Percentiles rank a stretch among this genome's conserved stretches.
Conservation (phyloP, 1,140 invertebrate genomes). For the Manduca sexta region DNA sequence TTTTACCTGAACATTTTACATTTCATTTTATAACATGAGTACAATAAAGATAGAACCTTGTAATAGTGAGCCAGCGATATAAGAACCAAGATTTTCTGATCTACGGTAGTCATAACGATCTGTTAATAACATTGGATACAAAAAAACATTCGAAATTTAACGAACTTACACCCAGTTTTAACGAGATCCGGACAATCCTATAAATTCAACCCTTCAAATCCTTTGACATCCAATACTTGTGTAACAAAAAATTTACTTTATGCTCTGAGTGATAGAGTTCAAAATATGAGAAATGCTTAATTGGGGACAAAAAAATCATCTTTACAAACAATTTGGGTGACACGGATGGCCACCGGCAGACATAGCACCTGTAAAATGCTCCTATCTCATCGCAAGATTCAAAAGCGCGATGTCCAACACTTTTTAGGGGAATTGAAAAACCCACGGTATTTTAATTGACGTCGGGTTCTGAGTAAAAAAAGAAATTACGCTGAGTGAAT, state of each 20-base stretch:
- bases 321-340: constrained; percentile 28
- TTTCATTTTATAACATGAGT: no score
- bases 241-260: constrained; percentile 3
- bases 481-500: constrained; percentile 44
- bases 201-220: no score
- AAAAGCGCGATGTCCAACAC: constrained; percentile 42
- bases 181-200: constrained; percentile 4
- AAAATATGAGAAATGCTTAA: constrained; percentile 1
- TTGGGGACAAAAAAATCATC: constrained; percentile 4
- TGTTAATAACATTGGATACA: no score
- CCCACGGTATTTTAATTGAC: constrained; percentile 66
- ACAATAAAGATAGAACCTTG: no score
- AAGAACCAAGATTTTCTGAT: no score
- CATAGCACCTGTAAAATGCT: constrained; percentile 63
- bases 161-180: neutral
- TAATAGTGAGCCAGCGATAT: no score
- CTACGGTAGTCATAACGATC: no score
- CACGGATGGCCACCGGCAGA: constrained; percentile 47
- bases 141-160: no score
- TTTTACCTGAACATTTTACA: no score
- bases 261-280: constrained; percentile 7
- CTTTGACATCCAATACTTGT: neutral
- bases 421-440: constrained; percentile 43
- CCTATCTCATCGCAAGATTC: constrained; percentile 59
- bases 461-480: constrained; percentile 42